A percentile compares a stretch with the other conserved stretches of the same genome.
Evolutionary conservation across 2,797 vertebrate genomes (phyloP).

Genomic region (Myoxocephalus aenaeus): DNA sequence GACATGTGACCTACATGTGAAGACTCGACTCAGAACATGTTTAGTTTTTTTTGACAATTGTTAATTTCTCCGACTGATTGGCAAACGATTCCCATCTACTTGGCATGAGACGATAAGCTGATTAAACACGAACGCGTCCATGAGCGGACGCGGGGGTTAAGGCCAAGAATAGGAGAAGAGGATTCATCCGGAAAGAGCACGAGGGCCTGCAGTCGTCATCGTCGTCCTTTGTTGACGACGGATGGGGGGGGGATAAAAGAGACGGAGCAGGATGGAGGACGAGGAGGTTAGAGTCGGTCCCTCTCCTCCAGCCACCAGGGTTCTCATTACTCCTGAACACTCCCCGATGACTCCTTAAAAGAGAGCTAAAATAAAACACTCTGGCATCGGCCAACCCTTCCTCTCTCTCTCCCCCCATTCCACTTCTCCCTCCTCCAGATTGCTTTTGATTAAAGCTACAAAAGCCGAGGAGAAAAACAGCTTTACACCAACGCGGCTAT

Average conservation of each 20-base stretch:
- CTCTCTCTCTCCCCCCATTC: conserved; percentile 55
- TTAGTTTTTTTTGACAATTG: too few relatives aligned
- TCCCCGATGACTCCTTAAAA: conserved; percentile 81
- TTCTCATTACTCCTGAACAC: conserved; percentile 79
- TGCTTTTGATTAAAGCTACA: conserved; percentile 88
- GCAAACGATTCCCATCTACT: not conserved
- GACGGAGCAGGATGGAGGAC: conserved; percentile 37
- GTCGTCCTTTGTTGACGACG: conserved; percentile 34
- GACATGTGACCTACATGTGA: not conserved
- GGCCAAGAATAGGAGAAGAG: conserved; percentile 50
- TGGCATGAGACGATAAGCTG: not conserved
- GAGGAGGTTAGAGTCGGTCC: conserved; percentile 48
- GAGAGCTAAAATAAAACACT: conserved; percentile 83
- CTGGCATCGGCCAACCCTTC: conserved; percentile 72
- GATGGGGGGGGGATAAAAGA: conserved; percentile 58
- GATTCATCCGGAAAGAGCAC: conserved; percentile 36
- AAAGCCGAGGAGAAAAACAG: conserved; percentile 80
- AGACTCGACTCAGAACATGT: not conserved
- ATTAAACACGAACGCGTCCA: conserved; percentile 1
- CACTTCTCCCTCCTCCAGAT: conserved; percentile 83
- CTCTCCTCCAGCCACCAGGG: conserved; percentile 75
- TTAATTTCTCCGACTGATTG: not conserved
- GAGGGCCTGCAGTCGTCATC: conserved; percentile 31
- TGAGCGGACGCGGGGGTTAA: conserved; percentile 39
- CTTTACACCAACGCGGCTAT: conserved; percentile 85